These are phyloP conservation scores for Zootoca vivipara DNA, from an alignment of 2,113 vertebrate genomes.

Conservation along the genomic window DNA sequence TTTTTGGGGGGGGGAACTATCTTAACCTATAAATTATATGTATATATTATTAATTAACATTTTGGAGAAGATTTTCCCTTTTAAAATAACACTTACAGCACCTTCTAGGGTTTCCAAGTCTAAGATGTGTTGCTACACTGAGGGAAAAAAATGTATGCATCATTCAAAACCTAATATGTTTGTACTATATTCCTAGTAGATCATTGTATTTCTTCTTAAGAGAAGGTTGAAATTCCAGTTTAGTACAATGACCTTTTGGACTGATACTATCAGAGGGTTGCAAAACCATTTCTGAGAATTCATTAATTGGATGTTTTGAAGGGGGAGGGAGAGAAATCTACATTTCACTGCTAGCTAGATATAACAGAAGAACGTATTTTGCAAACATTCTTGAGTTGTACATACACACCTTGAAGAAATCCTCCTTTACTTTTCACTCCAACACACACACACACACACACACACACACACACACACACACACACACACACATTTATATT, in stretches of 20 bases:
- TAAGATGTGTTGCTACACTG: background rate
- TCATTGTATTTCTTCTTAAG: slow-evolving; percentile 20
- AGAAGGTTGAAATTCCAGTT: background rate
- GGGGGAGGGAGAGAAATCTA: background rate
- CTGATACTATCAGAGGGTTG: slow-evolving; percentile 34
- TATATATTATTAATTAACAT: no score
- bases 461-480: background rate
- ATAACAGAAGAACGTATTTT: slow-evolving; percentile 14
- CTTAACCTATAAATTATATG: no score
- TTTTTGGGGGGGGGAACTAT: no score
- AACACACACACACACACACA: background rate
- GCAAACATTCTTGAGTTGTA: background rate
- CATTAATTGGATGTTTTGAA: slow-evolving; percentile 21
- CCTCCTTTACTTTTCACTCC: background rate
- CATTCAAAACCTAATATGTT: background rate
- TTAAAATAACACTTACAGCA: background rate
- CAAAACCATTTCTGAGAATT: slow-evolving; percentile 34
- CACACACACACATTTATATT: background rate
- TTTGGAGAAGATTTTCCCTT: no score
- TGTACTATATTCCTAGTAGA: slow-evolving; percentile 3
- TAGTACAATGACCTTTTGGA: slow-evolving; percentile 32
- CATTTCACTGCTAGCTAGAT: slow-evolving; percentile 17
- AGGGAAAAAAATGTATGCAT: background rate
- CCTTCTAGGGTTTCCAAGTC: background rate
- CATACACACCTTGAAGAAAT: background rate